Percentiles rank a stretch among this genome's conserved stretches.
These are phyloP conservation scores for Gonatopus flavifemur DNA, from an alignment of 1,140 invertebrate genomes.

Conservation along the genomic window DNA sequence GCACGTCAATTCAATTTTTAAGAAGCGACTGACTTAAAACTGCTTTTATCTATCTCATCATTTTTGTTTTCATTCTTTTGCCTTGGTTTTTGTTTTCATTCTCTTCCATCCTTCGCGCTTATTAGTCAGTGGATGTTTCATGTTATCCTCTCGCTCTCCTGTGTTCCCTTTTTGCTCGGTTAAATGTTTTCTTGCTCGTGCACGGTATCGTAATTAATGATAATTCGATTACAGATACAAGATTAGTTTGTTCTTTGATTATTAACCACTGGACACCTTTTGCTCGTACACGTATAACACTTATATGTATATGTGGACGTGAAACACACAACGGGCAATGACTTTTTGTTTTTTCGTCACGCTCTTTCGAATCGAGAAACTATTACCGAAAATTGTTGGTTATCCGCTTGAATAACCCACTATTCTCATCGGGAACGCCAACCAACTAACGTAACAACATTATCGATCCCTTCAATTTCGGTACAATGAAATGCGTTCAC, in stretches of 20 bases:
- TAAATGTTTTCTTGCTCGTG: conserved; percentile 18
- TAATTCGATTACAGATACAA: conserved; percentile 53
- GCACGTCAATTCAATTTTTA: conserved; percentile 57
- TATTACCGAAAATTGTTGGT: too few relatives aligned
- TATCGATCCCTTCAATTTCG: too few relatives aligned
- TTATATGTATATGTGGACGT: neutral
- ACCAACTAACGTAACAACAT: too few relatives aligned
- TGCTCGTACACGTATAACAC: neutral
- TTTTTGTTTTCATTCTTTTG: conserved; percentile 22
- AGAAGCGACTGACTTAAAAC: conserved; percentile 52
- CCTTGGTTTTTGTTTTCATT: conserved; percentile 16
- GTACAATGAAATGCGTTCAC: too few relatives aligned
- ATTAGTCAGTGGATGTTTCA: neutral
- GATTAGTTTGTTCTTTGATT: too few relatives aligned
- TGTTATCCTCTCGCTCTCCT: neutral
- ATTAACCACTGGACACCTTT: too few relatives aligned
- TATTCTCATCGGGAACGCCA: too few relatives aligned
- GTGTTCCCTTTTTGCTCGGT: too few relatives aligned
- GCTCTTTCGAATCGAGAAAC: too few relatives aligned
- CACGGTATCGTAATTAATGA: conserved; percentile 46
- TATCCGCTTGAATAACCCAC: too few relatives aligned
- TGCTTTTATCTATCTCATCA: conserved; percentile 37
- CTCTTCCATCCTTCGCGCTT: neutral
- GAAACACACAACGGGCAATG: too few relatives aligned
- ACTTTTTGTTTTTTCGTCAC: too few relatives aligned